Evolutionary conservation across 2,888 invertebrate species (phyloP).

Genomic region (Idaea straminata): DNA sequence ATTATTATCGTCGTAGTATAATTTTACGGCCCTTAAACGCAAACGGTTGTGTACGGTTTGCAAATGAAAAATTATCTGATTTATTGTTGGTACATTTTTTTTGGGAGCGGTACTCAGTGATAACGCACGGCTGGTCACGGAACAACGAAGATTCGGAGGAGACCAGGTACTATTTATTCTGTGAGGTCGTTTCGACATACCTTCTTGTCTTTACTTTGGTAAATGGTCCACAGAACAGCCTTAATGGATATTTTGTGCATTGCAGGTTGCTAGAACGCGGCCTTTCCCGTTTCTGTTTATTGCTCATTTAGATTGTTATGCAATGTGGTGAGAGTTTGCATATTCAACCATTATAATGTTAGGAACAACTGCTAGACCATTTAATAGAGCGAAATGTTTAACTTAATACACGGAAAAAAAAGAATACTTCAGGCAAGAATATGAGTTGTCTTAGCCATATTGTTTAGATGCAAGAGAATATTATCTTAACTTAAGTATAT

Average conservation of each 20-base stretch:
- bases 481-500: too few species aligned
- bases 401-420: neutral
- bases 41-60: conserved; percentile 47
- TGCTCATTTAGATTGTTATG: neutral
- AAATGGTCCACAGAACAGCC: neutral
- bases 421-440: too few species aligned
- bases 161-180: conserved; percentile 13
- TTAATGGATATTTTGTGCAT: neutral
- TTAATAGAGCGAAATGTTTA: neutral
- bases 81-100: conserved; percentile 44
- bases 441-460: too few species aligned
- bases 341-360: neutral
- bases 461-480: too few species aligned
- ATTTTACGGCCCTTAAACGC: conserved; percentile 38
- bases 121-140: conserved; percentile 49
- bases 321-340: neutral
- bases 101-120: conserved; percentile 40
- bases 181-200: conserved; percentile 5
- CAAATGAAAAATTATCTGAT: conserved; percentile 58
- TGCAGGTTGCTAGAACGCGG: neutral
- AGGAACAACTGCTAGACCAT: neutral
- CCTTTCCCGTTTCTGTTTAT: neutral
- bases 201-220: neutral
- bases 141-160: conserved; percentile 33
- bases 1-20: conserved; percentile 24